phyloP scores from a whole-genome alignment of 2,888 invertebrate species.

The Phytoseiulus persimilis region DNA sequence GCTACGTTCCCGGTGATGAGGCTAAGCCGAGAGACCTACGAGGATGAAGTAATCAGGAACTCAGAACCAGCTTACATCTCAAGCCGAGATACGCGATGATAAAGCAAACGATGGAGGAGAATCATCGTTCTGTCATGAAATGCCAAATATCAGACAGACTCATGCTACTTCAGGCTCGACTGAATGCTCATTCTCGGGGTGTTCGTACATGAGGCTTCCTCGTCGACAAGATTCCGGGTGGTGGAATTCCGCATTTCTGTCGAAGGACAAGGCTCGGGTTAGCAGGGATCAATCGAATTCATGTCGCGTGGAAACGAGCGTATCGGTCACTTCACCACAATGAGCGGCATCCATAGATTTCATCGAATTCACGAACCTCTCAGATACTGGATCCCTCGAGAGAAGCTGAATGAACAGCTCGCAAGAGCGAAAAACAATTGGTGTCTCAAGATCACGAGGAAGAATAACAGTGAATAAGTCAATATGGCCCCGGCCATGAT shows the following conservation, averaged over 20 bases:
- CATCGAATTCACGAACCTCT: background rate
- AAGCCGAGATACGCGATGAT: too few relatives aligned
- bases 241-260: background rate
- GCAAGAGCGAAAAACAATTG: background rate
- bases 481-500: constrained; percentile 26
- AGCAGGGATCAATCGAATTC: background rate
- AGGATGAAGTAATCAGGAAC: too few relatives aligned
- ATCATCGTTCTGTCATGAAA: background rate
- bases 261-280: background rate
- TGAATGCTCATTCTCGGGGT: background rate
- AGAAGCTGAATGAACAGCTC: background rate
- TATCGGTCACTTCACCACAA: too few relatives aligned
- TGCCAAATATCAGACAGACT: background rate
- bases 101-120: too few relatives aligned
- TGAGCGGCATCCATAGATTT: too few relatives aligned
- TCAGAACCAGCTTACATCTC: too few relatives aligned
- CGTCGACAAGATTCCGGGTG: background rate
- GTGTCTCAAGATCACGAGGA: background rate
- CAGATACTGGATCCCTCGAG: background rate
- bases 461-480: background rate
- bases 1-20: too few relatives aligned
- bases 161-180: background rate
- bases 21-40: too few relatives aligned
- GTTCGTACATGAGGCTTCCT: background rate
- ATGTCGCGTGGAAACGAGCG: too few relatives aligned